These are phyloP conservation scores for Hyphantria cunea DNA, from an alignment of 1,140 invertebrate species.

Conservation along the genomic window DNA sequence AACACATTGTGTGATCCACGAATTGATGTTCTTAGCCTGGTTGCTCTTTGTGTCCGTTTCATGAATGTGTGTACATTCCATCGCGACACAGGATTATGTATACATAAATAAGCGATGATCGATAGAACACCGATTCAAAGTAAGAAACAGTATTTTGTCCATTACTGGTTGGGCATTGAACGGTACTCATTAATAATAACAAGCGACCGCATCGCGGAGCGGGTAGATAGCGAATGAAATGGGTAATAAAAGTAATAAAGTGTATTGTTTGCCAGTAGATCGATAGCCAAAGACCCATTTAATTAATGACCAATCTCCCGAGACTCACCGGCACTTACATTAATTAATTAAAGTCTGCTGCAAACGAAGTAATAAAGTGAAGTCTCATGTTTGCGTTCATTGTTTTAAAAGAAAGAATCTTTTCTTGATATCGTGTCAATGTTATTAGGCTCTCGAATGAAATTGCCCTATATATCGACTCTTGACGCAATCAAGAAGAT, in stretches of 20 bases:
- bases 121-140: background rate
- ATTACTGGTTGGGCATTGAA: slow-evolving; percentile 9
- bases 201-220: slow-evolving; percentile 38
- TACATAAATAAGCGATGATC: slow-evolving; percentile 11
- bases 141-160: slow-evolving; percentile 13
- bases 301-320: slow-evolving; percentile 76
- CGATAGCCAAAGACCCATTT: slow-evolving; percentile 65
- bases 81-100: no score
- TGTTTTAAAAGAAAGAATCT: slow-evolving; percentile 44
- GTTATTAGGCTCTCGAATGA: slow-evolving; percentile 28
- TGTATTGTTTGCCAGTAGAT: slow-evolving; percentile 69
- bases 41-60: no score
- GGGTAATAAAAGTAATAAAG: slow-evolving; percentile 70
- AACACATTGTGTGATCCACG: no score
- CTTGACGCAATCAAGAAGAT: slow-evolving; percentile 44
- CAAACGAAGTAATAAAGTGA: slow-evolving; percentile 59
- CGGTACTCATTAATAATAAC: slow-evolving; percentile 50
- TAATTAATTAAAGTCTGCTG: slow-evolving; percentile 72
- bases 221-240: slow-evolving; percentile 50
- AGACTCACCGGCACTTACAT: slow-evolving; percentile 74
- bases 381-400: slow-evolving; percentile 55
- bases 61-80: no score
- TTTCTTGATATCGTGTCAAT: slow-evolving; percentile 24
- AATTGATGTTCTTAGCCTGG: no score
- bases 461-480: slow-evolving; percentile 42